Percentiles rank a stretch among this genome's conserved stretches.
These are phyloP conservation scores for Plodia interpunctella DNA, from an alignment of 1,140 invertebrate species.

Conservation along the genomic window DNA sequence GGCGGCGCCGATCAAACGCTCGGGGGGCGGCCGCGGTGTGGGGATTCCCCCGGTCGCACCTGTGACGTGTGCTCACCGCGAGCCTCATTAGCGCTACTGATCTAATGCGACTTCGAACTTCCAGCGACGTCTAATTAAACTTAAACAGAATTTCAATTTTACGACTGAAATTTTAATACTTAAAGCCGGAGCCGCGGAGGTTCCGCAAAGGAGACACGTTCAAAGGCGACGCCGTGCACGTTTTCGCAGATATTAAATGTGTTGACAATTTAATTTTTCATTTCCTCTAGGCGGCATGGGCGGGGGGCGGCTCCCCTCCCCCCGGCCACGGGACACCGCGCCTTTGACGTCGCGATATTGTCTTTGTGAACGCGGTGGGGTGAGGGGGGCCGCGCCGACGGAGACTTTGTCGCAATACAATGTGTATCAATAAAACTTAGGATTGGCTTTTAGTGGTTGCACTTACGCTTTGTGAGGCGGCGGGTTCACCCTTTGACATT, in stretches of 20 bases:
- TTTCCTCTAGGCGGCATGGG: conserved; percentile 67
- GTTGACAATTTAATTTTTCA: conserved; percentile 77
- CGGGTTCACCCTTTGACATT: conserved; percentile 73
- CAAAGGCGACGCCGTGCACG: conserved; percentile 72
- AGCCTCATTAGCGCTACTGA: conserved; percentile 67
- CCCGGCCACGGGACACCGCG: conserved; percentile 50
- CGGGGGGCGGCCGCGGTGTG: conserved; percentile 26
- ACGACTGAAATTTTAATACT: conserved; percentile 71
- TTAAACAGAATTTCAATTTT: conserved; percentile 73
- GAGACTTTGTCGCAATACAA: conserved; percentile 77
- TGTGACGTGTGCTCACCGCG: conserved; percentile 63
- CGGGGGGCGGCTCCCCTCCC: conserved; percentile 35
- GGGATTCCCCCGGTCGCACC: conserved; percentile 29
- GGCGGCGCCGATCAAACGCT: conserved; percentile 72
- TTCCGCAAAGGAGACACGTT: conserved; percentile 61
- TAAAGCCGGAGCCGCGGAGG: conserved; percentile 57
- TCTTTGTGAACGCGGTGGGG: conserved; percentile 73
- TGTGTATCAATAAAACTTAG: conserved; percentile 78
- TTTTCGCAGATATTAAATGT: conserved; percentile 77
- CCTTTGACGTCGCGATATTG: conserved; percentile 77
- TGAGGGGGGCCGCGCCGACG: conserved; percentile 58
- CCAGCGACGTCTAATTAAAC: conserved; percentile 69
- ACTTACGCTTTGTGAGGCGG: conserved; percentile 75
- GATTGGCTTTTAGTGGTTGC: conserved; percentile 77
- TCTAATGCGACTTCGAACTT: conserved; percentile 70